Percentiles rank a stretch among this genome's conserved stretches.
phyloP scores from a whole-genome alignment of 2,113 vertebrate genomes.

The Accipiter cooperii region DNA sequence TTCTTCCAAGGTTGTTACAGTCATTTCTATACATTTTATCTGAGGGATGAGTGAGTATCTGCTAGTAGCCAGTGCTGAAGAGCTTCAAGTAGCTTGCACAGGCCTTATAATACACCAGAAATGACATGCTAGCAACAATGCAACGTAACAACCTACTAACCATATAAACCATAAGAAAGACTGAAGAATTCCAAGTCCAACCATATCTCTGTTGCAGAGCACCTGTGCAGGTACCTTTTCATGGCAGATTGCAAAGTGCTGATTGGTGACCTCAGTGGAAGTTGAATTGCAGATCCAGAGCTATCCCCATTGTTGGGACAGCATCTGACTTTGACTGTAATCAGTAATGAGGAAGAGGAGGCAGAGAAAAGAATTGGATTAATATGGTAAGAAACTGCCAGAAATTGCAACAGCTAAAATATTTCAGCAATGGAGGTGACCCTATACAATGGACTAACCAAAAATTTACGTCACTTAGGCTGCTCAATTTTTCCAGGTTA shows the following conservation, averaged over 20 bases:
- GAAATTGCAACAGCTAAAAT: not conserved
- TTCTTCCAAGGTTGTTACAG: not conserved
- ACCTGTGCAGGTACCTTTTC: not conserved
- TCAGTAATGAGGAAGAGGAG: not conserved
- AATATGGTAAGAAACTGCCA: not conserved
- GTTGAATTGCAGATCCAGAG: not conserved
- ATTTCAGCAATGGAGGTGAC: not conserved
- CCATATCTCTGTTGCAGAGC: not conserved
- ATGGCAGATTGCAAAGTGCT: not conserved
- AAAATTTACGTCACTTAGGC: not conserved
- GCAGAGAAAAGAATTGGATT: not conserved
- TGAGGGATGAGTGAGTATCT: not conserved
- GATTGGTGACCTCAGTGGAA: not conserved
- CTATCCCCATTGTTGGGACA: not conserved
- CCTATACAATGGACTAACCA: not conserved
- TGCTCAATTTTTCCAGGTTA: not conserved
- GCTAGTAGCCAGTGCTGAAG: not conserved
- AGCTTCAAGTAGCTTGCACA: not conserved
- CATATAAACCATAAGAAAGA: not conserved
- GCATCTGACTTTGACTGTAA: not conserved
- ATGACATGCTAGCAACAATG: too few species aligned
- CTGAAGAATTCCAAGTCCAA: too few species aligned
- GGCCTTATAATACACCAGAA: not conserved
- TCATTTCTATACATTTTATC: not conserved
- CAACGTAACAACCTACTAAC: not conserved